Conservation (phyloP, 2,888 invertebrate species). For the Calameuta filiformis region DNA sequence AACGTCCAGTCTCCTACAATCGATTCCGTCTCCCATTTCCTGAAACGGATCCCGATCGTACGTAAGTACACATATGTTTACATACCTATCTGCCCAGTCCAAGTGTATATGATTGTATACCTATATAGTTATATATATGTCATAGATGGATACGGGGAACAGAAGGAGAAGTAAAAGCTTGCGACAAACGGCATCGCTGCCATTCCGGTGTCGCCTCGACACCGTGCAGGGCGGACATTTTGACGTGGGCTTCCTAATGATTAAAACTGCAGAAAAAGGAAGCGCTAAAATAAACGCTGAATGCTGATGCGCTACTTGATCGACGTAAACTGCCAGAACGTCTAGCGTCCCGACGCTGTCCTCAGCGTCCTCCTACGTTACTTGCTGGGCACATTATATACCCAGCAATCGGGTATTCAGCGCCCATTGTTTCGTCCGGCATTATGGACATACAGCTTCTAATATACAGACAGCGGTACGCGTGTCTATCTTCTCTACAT, state of each 20-base stretch:
- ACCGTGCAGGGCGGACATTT: slow-evolving; percentile 1
- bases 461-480: neutral
- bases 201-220: neutral
- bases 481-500: neutral
- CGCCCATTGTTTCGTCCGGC: neutral
- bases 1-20: neutral
- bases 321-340: slow-evolving; percentile 14
- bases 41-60: neutral
- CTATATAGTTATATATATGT: neutral
- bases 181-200: neutral
- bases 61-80: neutral
- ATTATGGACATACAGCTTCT: neutral
- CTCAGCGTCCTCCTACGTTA: neutral
- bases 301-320: slow-evolving; percentile 4
- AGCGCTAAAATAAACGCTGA: slow-evolving; percentile 1
- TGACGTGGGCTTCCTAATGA: slow-evolving; percentile 7
- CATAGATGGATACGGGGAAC: neutral
- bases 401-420: slow-evolving; percentile 1
- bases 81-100: neutral
- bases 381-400: neutral
- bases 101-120: too few species aligned
- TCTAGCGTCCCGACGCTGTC: neutral
- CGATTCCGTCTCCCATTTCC: neutral
- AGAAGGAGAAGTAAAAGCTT: neutral
- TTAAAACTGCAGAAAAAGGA: slow-evolving; percentile 8